Evolutionary conservation across 2,113 vertebrate genomes (phyloP), one percentile per base, ranked within the genome.

Genomic region (Solea solea): DNA sequence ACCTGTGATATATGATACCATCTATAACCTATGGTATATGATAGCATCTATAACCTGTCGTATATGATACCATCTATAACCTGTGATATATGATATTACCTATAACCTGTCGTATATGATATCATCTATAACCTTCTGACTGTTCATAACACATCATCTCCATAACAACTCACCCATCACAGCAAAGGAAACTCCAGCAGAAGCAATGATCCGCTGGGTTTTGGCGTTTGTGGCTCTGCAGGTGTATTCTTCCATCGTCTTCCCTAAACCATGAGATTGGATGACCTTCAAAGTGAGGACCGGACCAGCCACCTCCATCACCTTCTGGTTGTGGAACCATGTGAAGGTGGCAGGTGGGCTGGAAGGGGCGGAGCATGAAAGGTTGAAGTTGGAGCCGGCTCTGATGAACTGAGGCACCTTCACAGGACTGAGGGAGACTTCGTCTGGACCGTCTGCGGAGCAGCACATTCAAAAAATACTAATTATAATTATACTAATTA

Each of bases 391-490:
- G 5, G 86, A 82, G 1, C 81, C 82, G 13, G 76, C 44, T 8
- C 1, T 2, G 8, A 90, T 3, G 28, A 63, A 53, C 3, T 1
- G 0, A 0, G 12, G 5, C 1, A 7, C 0, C 0, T 42, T 69
- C 0, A 9, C 0, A 4, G 81, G 58, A 0, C 1, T 61, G 61
- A 89, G 15, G 13, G 3, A 7, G 48, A 88, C 48, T 0, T 7
- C 2, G 0, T 93, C 93, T 0, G 93, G 93, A 39, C 93, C 93
- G 12, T 92, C 93, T 94, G 75, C 39, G 70, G 60, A 69, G 40
- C 13, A 9, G n/a, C 4, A n/a, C 42, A 44, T 44, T 44, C 4
- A 44, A 9, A 44, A 44, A 44, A 44, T 2, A 44, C 2, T 44
- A 42, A 42, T 42, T 42, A 42, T 9, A 8, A 44, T 44, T 44